Conservation (phyloP, 1,140 invertebrate genomes). For the Leptonema lineaticorne region DNA sequence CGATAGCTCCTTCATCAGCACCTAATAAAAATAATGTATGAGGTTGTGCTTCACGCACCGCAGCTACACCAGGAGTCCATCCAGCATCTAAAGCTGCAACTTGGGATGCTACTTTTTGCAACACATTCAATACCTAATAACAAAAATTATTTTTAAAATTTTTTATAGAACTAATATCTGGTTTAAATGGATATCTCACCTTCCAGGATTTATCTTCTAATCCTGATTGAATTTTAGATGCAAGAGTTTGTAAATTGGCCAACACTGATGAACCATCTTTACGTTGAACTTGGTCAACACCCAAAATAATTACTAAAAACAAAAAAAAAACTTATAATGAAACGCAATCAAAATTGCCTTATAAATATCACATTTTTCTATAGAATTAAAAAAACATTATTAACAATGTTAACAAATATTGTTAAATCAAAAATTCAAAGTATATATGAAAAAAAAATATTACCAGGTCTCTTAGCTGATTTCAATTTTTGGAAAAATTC, state of each 20-base stretch:
- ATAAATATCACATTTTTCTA: background rate
- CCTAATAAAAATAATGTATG: constrained; percentile 89
- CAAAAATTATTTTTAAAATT: constrained; percentile 52
- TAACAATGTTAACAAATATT: too few species aligned
- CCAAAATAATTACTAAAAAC: constrained; percentile 82
- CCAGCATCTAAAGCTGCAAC: constrained; percentile 96
- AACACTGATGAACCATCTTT: constrained; percentile 78
- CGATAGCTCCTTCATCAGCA: constrained; percentile 84
- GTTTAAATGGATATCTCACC: constrained; percentile 37
- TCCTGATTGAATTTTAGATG: constrained; percentile 55
- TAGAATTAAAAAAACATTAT: constrained; percentile 21
- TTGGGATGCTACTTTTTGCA: constrained; percentile 89
- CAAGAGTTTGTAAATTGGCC: constrained; percentile 72
- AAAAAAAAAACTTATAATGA: background rate
- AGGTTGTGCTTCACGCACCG: constrained; percentile 68
- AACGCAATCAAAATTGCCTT: background rate
- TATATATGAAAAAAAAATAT: background rate
- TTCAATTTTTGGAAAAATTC: constrained; percentile 72
- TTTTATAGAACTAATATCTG: constrained; percentile 13
- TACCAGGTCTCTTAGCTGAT: constrained; percentile 76
- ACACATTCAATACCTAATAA: constrained; percentile 80
- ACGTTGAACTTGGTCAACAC: constrained; percentile 78
- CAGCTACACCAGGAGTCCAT: constrained; percentile 78
- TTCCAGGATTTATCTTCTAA: constrained; percentile 53
- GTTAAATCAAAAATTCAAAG: too few species aligned